These are phyloP conservation scores for Daubentonia madagascariensis DNA, from an alignment of 2,113 vertebrate species.

Conservation along the genomic window DNA sequence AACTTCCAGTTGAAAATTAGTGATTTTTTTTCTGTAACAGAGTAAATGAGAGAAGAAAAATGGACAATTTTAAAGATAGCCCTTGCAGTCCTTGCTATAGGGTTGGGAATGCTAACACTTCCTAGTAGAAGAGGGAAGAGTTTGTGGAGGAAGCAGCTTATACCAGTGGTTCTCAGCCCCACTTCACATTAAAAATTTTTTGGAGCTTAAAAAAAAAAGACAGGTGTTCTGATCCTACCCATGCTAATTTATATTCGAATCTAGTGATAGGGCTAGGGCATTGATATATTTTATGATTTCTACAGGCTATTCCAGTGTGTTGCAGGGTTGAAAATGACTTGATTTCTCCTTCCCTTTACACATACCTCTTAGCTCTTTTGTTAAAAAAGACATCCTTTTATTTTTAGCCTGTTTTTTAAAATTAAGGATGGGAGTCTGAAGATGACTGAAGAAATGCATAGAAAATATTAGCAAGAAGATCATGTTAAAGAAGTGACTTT, in stretches of 20 bases:
- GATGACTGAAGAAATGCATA: not conserved
- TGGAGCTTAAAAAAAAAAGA: not conserved
- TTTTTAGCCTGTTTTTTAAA: not conserved
- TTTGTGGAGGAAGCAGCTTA: not conserved
- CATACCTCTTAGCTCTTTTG: not conserved
- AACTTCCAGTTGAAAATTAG: not conserved
- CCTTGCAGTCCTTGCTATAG: not conserved
- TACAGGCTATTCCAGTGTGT: not conserved
- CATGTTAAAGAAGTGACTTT: not conserved
- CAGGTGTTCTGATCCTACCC: not conserved
- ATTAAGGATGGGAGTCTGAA: not conserved
- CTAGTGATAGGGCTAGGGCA: not conserved
- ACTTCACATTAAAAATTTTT: not conserved
- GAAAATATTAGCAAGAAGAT: not conserved
- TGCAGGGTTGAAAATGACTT: not conserved
- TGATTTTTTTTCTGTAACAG: not conserved
- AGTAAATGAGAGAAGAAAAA: slow-evolving; percentile 23
- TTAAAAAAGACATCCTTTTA: not conserved
- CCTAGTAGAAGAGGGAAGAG: not conserved
- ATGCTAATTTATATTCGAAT: slow-evolving; percentile 20
- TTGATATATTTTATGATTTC: not conserved
- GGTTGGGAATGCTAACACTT: not conserved
- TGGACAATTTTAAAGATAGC: not conserved
- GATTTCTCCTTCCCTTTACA: not conserved
- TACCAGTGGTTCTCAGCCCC: not conserved